Percentiles rank a stretch among this genome's conserved stretches.
Conservation (phyloP, 1,140 invertebrate species). For the Drosophila suzukii region DNA sequence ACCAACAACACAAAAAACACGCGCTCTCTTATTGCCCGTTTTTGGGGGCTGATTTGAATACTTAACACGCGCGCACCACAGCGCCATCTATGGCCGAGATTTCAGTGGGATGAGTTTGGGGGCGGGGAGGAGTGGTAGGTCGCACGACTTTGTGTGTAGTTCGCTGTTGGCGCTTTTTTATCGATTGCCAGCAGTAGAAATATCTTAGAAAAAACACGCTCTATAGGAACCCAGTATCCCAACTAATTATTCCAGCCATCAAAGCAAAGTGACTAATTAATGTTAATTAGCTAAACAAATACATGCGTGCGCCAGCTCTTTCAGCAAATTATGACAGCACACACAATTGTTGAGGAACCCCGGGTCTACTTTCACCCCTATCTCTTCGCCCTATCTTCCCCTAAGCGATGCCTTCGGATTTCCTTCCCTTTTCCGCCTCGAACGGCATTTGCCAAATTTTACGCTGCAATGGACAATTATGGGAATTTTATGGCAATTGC, state of each 20-base stretch:
- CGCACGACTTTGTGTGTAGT: conserved; percentile 53
- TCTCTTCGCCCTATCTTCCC: not conserved
- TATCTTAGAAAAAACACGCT: not conserved
- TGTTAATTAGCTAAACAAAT: conserved; percentile 70
- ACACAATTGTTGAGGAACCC: conserved; percentile 44
- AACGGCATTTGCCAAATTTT: conserved; percentile 68
- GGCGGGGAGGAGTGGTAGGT: conserved; percentile 25
- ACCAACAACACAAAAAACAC: not conserved
- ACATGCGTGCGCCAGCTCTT: conserved; percentile 42
- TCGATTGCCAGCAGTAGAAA: conserved; percentile 22
- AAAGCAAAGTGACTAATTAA: conserved; percentile 54
- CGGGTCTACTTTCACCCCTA: conserved; percentile 28
- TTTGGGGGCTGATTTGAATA: conserved; percentile 76
- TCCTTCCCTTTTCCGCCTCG: conserved; percentile 8
- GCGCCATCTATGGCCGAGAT: conserved; percentile 78
- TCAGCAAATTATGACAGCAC: conserved; percentile 54
- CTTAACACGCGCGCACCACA: conserved; percentile 48
- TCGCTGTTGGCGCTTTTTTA: conserved; percentile 40
- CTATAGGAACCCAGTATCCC: not conserved
- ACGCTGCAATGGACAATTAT: conserved; percentile 78
- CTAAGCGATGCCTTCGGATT: conserved; percentile 10
- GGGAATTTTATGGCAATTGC: conserved; percentile 76
- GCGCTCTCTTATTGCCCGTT: conserved; percentile 25
- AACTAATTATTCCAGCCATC: conserved; percentile 22
- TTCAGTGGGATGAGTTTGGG: conserved; percentile 21